phyloP scores from a whole-genome alignment of 2,888 invertebrate genomes.

The Idaea straminata region DNA sequence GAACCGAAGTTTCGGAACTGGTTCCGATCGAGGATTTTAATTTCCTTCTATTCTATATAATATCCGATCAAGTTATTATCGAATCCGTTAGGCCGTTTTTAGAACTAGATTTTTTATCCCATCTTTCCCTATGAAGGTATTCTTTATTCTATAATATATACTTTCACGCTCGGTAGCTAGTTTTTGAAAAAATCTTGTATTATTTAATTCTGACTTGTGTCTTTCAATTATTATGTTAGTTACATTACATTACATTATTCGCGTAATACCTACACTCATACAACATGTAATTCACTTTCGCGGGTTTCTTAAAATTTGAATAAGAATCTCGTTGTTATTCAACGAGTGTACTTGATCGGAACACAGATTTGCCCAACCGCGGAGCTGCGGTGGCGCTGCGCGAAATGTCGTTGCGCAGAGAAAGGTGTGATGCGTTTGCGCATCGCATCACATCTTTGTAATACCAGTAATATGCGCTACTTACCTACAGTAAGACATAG shows the following conservation, averaged over 20 bases:
- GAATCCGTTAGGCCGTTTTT: no score
- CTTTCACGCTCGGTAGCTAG: no score
- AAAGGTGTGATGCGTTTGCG: conserved; percentile 17
- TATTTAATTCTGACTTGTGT: background rate
- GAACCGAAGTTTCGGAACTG: no score
- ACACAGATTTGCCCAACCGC: conserved; percentile 27
- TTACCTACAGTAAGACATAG: background rate
- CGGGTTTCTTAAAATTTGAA: conserved; percentile 52
- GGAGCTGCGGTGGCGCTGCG: conserved; percentile 25
- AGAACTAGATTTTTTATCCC: no score
- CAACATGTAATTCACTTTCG: conserved; percentile 55
- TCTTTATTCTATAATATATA: no score
- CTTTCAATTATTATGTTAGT: background rate
- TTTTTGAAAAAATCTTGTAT: no score
- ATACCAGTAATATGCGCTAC: background rate
- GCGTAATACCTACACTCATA: conserved; percentile 26
- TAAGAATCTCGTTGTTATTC: conserved; percentile 56
- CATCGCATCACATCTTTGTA: conserved; percentile 5
- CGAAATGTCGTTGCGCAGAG: conserved; percentile 31
- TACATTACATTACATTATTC: conserved; percentile 21
- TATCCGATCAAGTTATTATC: no score
- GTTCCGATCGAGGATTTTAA: no score
- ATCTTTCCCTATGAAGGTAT: no score
- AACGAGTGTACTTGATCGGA: conserved; percentile 37
- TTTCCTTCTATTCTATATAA: no score